phyloP scores from a whole-genome alignment of 2,888 invertebrate genomes.

The Dasypogon diadema region DNA sequence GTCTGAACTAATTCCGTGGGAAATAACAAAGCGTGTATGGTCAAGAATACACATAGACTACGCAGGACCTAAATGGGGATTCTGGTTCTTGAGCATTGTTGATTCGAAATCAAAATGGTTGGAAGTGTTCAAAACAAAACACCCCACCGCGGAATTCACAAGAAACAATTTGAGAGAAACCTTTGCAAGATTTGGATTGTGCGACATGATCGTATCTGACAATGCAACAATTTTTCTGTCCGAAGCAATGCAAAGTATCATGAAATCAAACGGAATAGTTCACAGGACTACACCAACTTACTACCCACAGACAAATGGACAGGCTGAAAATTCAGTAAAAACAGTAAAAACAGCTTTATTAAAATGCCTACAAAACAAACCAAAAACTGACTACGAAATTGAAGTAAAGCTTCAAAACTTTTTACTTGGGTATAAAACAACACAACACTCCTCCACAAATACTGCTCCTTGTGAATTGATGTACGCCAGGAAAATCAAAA shows the following conservation, averaged over 20 bases:
- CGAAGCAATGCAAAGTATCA: conserved; percentile 33
- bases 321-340: too few species aligned
- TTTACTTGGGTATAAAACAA: too few species aligned
- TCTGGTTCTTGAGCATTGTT: conserved; percentile 45
- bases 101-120: conserved; percentile 51
- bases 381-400: too few species aligned
- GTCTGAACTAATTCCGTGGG: conserved; percentile 8
- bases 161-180: conserved; percentile 48
- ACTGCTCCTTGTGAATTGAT: too few species aligned
- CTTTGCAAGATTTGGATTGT: conserved; percentile 35
- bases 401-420: too few species aligned
- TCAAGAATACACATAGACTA: conserved; percentile 42
- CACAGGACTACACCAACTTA: conserved; percentile 47
- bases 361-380: too few species aligned
- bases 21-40: conserved; percentile 24
- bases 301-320: too few species aligned
- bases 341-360: too few species aligned
- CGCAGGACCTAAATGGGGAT: conserved; percentile 46
- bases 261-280: conserved; percentile 46
- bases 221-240: conserved; percentile 38
- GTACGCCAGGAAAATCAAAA: too few species aligned
- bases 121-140: conserved; percentile 49
- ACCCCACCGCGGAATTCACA: conserved; percentile 47
- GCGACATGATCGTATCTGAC: conserved; percentile 46
- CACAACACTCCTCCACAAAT: too few species aligned